phyloP scores from a whole-genome alignment of 1,140 invertebrate genomes.

The Oncopodura yosiiana region DNA sequence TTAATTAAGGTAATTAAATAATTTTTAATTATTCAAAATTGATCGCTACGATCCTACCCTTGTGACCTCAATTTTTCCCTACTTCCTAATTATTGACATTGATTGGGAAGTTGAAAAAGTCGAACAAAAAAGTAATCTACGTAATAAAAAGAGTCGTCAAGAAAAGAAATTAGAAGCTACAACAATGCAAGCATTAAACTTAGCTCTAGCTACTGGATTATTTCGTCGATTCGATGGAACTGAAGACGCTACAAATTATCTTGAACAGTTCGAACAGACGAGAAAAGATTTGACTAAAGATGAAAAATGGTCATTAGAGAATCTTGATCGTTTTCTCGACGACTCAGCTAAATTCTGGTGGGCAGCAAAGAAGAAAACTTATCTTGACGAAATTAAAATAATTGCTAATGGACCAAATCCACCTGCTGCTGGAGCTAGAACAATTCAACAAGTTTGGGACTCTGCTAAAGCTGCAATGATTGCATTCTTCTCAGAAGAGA shows the following conservation, averaged over 20 bases:
- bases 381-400: not conserved
- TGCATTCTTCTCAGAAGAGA: not conserved
- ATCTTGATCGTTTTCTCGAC: constrained; percentile 2
- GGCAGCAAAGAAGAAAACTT: not conserved
- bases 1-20: too few species aligned
- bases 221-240: constrained; percentile 4
- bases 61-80: too few species aligned
- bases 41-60: too few species aligned
- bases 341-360: not conserved
- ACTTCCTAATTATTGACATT: too few species aligned
- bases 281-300: not conserved
- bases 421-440: too few species aligned
- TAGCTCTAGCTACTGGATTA: not conserved
- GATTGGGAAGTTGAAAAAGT: too few species aligned
- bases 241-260: not conserved
- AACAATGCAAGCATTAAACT: not conserved
- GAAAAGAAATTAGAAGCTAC: too few species aligned
- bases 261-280: not conserved
- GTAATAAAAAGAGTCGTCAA: too few species aligned
- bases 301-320: not conserved
- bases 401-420: not conserved
- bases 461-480: not conserved
- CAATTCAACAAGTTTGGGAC: not conserved
- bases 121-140: too few species aligned
- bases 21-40: too few species aligned